A percentile compares a stretch with the other conserved stretches of the same genome.
Conservation (phyloP, 2,113 vertebrate species). For the Gorsachius goisagi region DNA sequence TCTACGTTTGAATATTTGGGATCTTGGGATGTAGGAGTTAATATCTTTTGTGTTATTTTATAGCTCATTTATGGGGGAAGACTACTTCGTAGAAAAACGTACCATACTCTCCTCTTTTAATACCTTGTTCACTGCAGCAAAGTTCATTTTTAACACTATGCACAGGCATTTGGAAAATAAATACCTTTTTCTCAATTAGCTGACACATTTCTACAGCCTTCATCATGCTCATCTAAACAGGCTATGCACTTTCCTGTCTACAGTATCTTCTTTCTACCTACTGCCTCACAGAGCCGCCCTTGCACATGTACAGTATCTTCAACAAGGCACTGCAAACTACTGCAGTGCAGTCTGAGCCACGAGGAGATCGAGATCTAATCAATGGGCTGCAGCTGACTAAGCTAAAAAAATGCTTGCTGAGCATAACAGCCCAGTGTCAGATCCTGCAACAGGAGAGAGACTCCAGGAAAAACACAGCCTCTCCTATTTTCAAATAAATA, state of each 20-base stretch:
- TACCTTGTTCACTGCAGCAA: background rate
- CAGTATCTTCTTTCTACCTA: background rate
- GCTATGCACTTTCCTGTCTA: background rate
- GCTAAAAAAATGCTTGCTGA: constrained; percentile 40
- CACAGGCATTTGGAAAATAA: background rate
- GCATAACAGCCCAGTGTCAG: background rate
- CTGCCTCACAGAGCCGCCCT: background rate
- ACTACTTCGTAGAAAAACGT: background rate
- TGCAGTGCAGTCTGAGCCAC: constrained; percentile 68
- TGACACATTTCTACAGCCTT: background rate
- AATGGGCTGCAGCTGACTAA: constrained; percentile 68
- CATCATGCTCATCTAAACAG: background rate
- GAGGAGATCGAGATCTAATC: constrained; percentile 27
- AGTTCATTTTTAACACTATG: constrained; percentile 13
- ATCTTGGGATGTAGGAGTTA: background rate
- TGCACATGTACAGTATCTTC: background rate
- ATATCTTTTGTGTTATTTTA: background rate
- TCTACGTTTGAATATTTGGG: background rate
- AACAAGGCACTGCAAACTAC: constrained; percentile 49
- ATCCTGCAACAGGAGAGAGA: background rate
- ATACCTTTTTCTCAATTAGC: background rate
- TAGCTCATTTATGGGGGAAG: background rate
- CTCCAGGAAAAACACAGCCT: background rate
- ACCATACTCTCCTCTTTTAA: background rate
- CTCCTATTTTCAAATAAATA: background rate